phyloP scores from a whole-genome alignment of 2,797 vertebrate genomes.

The Kryptopterus vitreolus region DNA sequence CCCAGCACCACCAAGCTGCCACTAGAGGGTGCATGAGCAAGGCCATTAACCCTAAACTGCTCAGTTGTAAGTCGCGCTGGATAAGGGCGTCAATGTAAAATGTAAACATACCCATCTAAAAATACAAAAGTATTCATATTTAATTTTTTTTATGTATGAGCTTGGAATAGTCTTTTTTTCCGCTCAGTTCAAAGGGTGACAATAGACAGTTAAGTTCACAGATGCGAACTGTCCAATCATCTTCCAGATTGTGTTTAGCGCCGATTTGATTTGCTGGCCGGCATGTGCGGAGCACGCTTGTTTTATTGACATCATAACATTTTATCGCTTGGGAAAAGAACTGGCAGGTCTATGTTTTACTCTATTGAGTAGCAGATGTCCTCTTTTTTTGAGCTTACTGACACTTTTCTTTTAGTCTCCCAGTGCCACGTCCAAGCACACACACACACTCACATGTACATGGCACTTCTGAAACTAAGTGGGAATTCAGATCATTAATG shows the following conservation, averaged over 20 bases:
- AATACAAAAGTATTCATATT: not conserved
- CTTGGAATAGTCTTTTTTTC: not conserved
- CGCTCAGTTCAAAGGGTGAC: not conserved
- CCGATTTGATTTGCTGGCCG: constrained; percentile 2
- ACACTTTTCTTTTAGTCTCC: too few relatives aligned
- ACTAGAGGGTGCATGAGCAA: too few relatives aligned
- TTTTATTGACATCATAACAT: not conserved
- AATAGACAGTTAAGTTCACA: not conserved
- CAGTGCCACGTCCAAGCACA: not conserved
- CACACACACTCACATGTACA: not conserved
- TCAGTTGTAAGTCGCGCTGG: too few relatives aligned
- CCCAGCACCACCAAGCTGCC: too few relatives aligned
- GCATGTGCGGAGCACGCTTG: not conserved
- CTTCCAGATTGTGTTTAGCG: not conserved
- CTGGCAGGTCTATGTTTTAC: not conserved
- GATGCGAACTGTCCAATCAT: not conserved
- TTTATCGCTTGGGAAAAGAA: constrained; percentile 1
- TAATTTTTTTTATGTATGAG: too few relatives aligned
- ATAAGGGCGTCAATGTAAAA: too few relatives aligned
- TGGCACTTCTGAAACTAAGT: not conserved
- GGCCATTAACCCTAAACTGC: too few relatives aligned
- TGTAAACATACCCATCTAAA: not conserved
- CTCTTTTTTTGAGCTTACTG: not conserved
- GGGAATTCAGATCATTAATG: not conserved
- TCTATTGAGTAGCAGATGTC: not conserved